Percentiles rank a stretch among this genome's conserved stretches.
Conservation (phyloP, 2,797 vertebrate species). For the Fundulus diaphanus region DNA sequence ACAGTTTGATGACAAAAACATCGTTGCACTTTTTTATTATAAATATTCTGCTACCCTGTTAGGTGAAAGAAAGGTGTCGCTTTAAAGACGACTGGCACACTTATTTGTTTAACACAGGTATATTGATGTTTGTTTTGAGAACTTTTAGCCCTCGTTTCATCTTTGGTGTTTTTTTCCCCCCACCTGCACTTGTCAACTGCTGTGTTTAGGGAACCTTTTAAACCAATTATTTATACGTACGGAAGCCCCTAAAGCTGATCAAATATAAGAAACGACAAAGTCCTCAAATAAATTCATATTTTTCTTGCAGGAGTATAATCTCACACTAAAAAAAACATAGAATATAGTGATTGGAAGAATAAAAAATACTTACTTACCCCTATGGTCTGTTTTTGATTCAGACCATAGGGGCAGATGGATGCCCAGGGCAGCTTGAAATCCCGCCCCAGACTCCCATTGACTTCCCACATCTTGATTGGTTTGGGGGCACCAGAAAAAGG, state of each 20-base stretch:
- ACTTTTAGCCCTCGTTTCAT: constrained; percentile 24
- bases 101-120: constrained; percentile 26
- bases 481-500: too few species aligned
- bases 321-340: too few species aligned
- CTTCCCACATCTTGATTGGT: too few species aligned
- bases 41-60: constrained; percentile 44
- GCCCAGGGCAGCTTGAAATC: too few species aligned
- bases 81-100: constrained; percentile 41
- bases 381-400: too few species aligned
- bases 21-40: constrained; percentile 62
- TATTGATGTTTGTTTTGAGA: constrained; percentile 28
- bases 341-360: too few species aligned
- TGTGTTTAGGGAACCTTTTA: constrained; percentile 34
- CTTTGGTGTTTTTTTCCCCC: constrained; percentile 28
- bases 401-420: too few species aligned
- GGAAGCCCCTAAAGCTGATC: neutral
- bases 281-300: neutral
- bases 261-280: neutral
- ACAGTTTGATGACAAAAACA: constrained; percentile 50
- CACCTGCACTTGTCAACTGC: constrained; percentile 34
- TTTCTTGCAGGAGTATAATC: neutral
- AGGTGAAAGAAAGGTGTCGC: constrained; percentile 37
- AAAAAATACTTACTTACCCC: too few species aligned
- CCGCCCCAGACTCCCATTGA: too few species aligned
- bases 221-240: constrained; percentile 24